phyloP scores from a whole-genome alignment of 2,888 invertebrate species.

The Euplexia lucipara region DNA sequence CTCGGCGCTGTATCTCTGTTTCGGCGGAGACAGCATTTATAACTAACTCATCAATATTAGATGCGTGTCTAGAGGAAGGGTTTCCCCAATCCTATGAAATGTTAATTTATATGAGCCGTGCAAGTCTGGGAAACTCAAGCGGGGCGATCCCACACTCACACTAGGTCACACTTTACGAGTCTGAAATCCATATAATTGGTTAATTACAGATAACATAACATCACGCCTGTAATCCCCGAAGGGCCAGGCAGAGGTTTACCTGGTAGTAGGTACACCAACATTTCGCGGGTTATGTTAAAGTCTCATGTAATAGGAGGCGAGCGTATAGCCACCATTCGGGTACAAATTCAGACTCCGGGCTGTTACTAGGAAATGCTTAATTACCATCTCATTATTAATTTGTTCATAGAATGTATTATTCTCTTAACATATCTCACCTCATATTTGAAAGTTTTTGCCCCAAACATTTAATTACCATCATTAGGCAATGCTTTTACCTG shows the following conservation, averaged over 20 bases:
- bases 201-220: too few relatives aligned
- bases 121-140: conserved; percentile 14
- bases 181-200: too few relatives aligned
- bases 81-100: conserved; percentile 39
- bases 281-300: too few relatives aligned
- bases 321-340: too few relatives aligned
- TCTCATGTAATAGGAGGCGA: too few relatives aligned
- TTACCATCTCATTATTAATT: neutral
- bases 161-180: conserved; percentile 26
- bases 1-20: too few relatives aligned
- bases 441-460: conserved; percentile 6
- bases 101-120: conserved; percentile 18
- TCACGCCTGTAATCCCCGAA: too few relatives aligned
- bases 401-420: conserved; percentile 6
- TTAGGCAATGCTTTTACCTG: conserved; percentile 37
- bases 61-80: conserved; percentile 45
- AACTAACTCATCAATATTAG: neutral
- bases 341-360: too few relatives aligned
- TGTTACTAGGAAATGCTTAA: too few relatives aligned
- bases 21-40: neutral
- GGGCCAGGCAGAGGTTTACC: too few relatives aligned
- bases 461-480: conserved; percentile 32
- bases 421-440: conserved; percentile 17
- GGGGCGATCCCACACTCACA: conserved; percentile 37
- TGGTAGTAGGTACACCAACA: too few relatives aligned